Base-by-base conservation (phyloP, 2,797 vertebrate genomes). In the Carcharodon carcharias region DNA sequence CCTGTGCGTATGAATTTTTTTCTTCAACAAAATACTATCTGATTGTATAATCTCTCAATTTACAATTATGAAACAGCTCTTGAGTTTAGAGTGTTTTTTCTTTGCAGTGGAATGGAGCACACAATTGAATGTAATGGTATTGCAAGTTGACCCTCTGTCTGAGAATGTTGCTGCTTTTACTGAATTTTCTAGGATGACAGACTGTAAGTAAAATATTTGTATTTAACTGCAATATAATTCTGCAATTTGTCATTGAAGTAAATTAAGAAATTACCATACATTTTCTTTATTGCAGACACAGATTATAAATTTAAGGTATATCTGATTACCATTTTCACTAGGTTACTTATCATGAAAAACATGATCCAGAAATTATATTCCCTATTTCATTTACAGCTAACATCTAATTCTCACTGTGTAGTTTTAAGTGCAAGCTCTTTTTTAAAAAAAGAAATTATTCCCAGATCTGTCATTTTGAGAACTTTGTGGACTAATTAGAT, bases 81-180 rank as follows among this genome's bases (percentile, higher is more conserved):
- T 95, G 9, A 31, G 92, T 97, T 96, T 67, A 7, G 50, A n/a
- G 0, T 96, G 3, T 96, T 96, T 96, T 96, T 93, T 1, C 26
- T 87, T 97, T 96, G 0, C 97, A 99, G 99, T 99, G 98, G 99
- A 99, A 96, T 99, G 99, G 99, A 99, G 97, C 96, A 98, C 98
- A 6, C 98, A 98, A n/a, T 97, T 99, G 97, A 98, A 98, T 0
- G 23, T 98, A 58, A 97, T 96, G 0, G 96, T 98, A 96, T 97
- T 99, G 97, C 97, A 98, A 82, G 97, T 98, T 0, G 99, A 99
- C 97, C 98, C 98, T 0, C 97, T 98, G 87, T 99, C 99, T 63
- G 99, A 99, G 96, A 97, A 99, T 96, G 97, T 99, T 96, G 99
- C 98, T 11, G 99, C 98, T 11, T 97, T 99, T 97, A 98, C 98